Evolutionary conservation across 1,140 invertebrate species (phyloP).

Genomic region (Halictus rubicundus): DNA sequence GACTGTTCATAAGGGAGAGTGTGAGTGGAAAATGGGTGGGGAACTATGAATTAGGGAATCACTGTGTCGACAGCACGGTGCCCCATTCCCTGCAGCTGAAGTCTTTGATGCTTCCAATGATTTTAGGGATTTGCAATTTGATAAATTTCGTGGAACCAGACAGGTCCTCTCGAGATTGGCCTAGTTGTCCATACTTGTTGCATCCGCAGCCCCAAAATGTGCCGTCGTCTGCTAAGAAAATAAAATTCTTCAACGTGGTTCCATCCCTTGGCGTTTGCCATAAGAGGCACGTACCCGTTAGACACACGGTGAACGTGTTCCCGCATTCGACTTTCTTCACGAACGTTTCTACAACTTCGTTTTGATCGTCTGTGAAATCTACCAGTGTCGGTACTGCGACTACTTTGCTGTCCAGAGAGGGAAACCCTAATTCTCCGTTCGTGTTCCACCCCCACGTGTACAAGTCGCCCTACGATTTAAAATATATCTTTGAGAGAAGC

Average conservation of each 20-base stretch:
- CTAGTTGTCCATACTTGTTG: slow-evolving; percentile 89
- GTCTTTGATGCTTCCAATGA: slow-evolving; percentile 57
- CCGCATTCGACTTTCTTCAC: slow-evolving; percentile 85
- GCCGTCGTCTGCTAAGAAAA: slow-evolving; percentile 79
- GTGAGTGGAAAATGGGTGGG: neutral
- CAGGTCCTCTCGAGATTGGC: slow-evolving; percentile 62
- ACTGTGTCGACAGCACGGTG: slow-evolving; percentile 55
- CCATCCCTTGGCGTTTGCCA: too few species aligned
- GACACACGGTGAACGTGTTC: slow-evolving; percentile 84
- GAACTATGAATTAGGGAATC: neutral
- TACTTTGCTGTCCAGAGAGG: slow-evolving; percentile 74
- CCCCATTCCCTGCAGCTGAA: slow-evolving; percentile 76
- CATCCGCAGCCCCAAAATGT: slow-evolving; percentile 86
- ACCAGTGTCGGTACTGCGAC: slow-evolving; percentile 81
- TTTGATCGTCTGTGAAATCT: slow-evolving; percentile 80
- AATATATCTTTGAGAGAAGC: neutral
- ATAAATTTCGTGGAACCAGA: slow-evolving; percentile 61
- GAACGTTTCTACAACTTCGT: slow-evolving; percentile 75
- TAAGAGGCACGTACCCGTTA: slow-evolving; percentile 74
- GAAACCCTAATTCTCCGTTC: slow-evolving; percentile 89
- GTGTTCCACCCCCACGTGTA: slow-evolving; percentile 97
- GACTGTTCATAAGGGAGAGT: too few species aligned
- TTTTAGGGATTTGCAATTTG: slow-evolving; percentile 53
- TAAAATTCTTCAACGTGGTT: neutral
- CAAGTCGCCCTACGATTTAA: slow-evolving; percentile 83